phyloP scores from a whole-genome alignment of 2,113 vertebrate species.

The Casuarius casuarius region DNA sequence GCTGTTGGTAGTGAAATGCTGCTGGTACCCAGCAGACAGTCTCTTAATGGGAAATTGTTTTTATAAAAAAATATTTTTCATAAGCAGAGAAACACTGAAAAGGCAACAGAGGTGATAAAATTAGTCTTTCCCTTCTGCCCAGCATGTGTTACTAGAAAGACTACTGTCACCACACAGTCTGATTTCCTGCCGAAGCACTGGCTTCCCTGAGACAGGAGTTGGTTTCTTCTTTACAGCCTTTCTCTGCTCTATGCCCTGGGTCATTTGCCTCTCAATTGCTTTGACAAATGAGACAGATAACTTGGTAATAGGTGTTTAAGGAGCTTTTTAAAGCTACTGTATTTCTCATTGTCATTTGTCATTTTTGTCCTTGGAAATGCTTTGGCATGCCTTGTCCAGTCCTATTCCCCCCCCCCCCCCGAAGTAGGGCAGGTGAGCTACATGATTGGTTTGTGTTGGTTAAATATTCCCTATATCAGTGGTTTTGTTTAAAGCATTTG shows the following conservation, averaged over 20 bases:
- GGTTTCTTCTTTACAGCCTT: not conserved
- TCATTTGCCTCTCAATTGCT: too few species aligned
- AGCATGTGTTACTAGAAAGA: not conserved
- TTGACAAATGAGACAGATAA: too few species aligned
- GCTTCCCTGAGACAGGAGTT: not conserved
- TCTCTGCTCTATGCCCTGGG: not conserved
- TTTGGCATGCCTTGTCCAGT: not conserved
- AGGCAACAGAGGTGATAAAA: not conserved
- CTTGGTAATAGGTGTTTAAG: too few species aligned
- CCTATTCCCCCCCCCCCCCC: not conserved
- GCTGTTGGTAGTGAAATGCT: conserved; percentile 64
- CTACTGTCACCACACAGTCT: not conserved
- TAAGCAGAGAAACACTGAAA: too few species aligned
- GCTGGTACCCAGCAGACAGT: conserved; percentile 51
- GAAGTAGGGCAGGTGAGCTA: too few species aligned
- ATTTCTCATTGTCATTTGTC: too few species aligned
- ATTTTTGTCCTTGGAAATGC: too few species aligned
- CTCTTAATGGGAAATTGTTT: conserved; percentile 60
- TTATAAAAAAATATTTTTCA: not conserved
- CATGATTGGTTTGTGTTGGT: not conserved
- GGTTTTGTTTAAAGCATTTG: not conserved
- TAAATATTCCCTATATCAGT: not conserved
- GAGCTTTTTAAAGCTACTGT: too few species aligned
- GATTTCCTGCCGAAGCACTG: not conserved
- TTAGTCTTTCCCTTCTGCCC: not conserved